These are phyloP conservation scores for Thecocarcelia acutangulata DNA, from an alignment of 2,888 invertebrate species.

Conservation along the genomic window DNA sequence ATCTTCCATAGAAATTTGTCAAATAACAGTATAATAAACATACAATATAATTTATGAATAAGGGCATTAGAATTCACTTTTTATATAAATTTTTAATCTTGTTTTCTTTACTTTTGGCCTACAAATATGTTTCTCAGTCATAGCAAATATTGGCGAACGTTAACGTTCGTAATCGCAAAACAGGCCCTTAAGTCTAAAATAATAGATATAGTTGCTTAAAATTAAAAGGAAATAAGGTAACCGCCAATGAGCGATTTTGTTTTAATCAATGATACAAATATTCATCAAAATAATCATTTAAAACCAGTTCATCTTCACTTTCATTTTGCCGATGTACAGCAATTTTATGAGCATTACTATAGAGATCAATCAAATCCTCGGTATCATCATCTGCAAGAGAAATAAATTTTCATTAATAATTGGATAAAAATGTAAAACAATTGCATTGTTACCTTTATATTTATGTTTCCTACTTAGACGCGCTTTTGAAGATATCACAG, in stretches of 20 bases:
- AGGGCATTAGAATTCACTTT: too few relatives aligned
- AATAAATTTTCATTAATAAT: background rate
- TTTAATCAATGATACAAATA: slow-evolving; percentile 75
- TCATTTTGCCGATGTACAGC: slow-evolving; percentile 73
- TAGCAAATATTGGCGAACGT: too few relatives aligned
- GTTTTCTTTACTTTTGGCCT: too few relatives aligned
- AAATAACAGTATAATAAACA: too few relatives aligned
- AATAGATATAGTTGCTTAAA: background rate
- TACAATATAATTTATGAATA: too few relatives aligned
- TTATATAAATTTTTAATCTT: too few relatives aligned
- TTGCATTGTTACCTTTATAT: slow-evolving; percentile 73
- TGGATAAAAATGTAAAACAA: background rate
- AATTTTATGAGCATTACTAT: slow-evolving; percentile 80
- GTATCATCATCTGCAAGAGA: slow-evolving; percentile 72
- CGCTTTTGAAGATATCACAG: slow-evolving; percentile 76
- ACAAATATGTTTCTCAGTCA: too few relatives aligned
- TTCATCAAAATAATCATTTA: slow-evolving; percentile 78
- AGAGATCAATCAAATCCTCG: slow-evolving; percentile 77
- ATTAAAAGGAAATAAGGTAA: slow-evolving; percentile 20
- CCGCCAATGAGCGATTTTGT: background rate
- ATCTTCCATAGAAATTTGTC: too few relatives aligned
- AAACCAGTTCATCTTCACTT: slow-evolving; percentile 76
- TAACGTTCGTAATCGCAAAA: too few relatives aligned
- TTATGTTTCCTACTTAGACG: slow-evolving; percentile 77
- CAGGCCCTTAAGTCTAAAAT: background rate